A percentile compares a stretch with the other conserved stretches of the same genome.
Evolutionary conservation across 2,113 vertebrate genomes (phyloP).

Genomic region (Alouatta palliata): DNA sequence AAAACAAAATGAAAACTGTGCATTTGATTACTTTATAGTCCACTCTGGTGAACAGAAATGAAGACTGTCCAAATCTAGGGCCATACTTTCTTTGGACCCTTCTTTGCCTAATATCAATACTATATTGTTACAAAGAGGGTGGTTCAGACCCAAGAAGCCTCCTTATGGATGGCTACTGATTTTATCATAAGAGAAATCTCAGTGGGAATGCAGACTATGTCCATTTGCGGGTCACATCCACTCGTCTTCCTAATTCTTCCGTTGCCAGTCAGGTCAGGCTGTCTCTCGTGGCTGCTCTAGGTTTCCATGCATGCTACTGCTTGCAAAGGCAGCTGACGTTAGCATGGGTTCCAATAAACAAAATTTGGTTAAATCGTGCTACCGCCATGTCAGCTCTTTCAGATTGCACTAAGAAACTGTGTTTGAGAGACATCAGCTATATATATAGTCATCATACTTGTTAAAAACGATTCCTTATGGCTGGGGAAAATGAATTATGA

Average conservation of each 20-base stretch:
- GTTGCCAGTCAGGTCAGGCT: neutral
- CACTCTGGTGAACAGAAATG: neutral
- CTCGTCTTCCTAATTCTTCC: neutral
- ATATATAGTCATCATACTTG: neutral
- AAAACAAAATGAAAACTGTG: neutral
- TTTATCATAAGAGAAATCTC: neutral
- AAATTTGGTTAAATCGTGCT: neutral
- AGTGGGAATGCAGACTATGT: neutral
- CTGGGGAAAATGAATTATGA: neutral
- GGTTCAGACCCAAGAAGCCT: neutral
- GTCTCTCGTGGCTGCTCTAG: fast-evolving
- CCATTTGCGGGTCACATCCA: neutral
- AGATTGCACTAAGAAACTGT: neutral
- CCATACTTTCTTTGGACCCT: fast-evolving
- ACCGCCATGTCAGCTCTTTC: neutral
- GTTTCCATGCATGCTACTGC: fast-evolving
- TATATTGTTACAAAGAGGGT: neutral
- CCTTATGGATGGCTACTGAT: neutral
- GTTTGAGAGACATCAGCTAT: neutral
- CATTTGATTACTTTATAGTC: neutral
- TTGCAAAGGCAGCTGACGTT: neutral
- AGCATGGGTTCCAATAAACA: neutral
- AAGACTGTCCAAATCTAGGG: neutral
- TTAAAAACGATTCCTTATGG: neutral
- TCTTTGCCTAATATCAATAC: neutral